phyloP scores from a whole-genome alignment of 2,888 invertebrate species.

The Caenorhabditis sulstoni region DNA sequence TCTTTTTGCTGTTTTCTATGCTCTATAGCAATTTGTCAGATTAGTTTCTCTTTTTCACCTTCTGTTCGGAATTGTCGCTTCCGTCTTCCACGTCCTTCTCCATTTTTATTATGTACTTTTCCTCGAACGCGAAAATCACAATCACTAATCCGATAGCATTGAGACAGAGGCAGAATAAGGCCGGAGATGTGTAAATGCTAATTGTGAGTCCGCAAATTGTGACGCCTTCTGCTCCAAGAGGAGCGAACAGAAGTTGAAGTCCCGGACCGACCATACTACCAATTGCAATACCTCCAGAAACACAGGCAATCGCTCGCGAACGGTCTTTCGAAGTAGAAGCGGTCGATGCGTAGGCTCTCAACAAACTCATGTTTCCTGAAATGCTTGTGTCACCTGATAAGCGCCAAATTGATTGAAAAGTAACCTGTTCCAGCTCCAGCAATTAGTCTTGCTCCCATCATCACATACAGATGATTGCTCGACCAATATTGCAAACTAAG shows the following conservation, averaged over 20 bases:
- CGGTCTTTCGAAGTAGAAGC: constrained; percentile 68
- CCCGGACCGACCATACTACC: constrained; percentile 70
- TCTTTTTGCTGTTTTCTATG: background rate
- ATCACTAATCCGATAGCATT: constrained; percentile 59
- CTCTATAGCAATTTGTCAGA: background rate
- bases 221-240: constrained; percentile 62
- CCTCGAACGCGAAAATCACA: constrained; percentile 63
- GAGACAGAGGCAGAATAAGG: constrained; percentile 56
- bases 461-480: constrained; percentile 50
- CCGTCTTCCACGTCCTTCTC: constrained; percentile 19
- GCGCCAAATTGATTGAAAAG: no score
- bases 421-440: constrained; percentile 68
- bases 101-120: constrained; percentile 56
- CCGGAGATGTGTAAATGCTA: constrained; percentile 69
- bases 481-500: constrained; percentile 58
- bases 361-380: constrained; percentile 66
- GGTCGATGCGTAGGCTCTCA: constrained; percentile 67
- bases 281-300: constrained; percentile 71
- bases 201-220: constrained; percentile 52
- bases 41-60: constrained; percentile 1
- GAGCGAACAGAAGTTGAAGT: constrained; percentile 68
- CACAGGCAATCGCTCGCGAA: constrained; percentile 65
- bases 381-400: no score
- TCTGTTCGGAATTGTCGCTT: constrained; percentile 6
- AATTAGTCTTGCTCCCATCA: constrained; percentile 63